These are phyloP conservation scores for Cotesia chilonis DNA, from an alignment of 1,140 invertebrate genomes.

Conservation along the genomic window DNA sequence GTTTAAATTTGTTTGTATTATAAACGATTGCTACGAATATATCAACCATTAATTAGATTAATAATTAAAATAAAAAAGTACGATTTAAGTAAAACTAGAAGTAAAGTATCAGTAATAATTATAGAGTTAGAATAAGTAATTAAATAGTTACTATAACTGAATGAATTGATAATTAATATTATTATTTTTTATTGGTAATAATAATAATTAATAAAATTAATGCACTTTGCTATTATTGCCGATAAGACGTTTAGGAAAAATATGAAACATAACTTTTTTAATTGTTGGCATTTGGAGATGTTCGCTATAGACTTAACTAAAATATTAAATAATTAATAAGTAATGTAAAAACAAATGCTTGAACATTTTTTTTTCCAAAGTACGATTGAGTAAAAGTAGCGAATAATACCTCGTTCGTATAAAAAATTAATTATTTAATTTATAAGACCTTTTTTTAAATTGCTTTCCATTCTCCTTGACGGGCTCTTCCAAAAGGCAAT, in stretches of 20 bases:
- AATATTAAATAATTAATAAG: conserved; percentile 3
- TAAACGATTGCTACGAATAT: conserved; percentile 32
- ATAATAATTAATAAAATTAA: conserved; percentile 27
- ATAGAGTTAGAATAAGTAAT: no score
- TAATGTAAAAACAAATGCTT: no score
- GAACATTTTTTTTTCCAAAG: background rate
- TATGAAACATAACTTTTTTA: conserved; percentile 20
- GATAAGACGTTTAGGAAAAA: conserved; percentile 21
- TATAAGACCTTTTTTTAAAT: conserved; percentile 2
- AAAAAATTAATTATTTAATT: background rate
- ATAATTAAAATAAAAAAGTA: conserved; percentile 11
- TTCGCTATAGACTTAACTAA: background rate
- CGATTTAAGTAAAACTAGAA: background rate
- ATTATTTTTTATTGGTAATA: conserved; percentile 10
- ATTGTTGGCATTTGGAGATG: background rate
- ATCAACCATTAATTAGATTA: conserved; percentile 29
- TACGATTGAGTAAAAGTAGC: background rate
- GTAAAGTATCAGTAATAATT: conserved; percentile 29
- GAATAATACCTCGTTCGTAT: background rate
- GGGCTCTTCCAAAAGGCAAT: conserved; percentile 17
- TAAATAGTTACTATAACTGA: conserved; percentile 9
- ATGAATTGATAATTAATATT: conserved; percentile 8
- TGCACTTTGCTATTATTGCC: conserved; percentile 35
- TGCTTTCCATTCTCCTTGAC: conserved; percentile 15
- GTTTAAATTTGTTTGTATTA: conserved; percentile 36